Evolutionary conservation across 2,797 vertebrate species (phyloP).

Genomic region (Danio jaintianensis): DNA sequence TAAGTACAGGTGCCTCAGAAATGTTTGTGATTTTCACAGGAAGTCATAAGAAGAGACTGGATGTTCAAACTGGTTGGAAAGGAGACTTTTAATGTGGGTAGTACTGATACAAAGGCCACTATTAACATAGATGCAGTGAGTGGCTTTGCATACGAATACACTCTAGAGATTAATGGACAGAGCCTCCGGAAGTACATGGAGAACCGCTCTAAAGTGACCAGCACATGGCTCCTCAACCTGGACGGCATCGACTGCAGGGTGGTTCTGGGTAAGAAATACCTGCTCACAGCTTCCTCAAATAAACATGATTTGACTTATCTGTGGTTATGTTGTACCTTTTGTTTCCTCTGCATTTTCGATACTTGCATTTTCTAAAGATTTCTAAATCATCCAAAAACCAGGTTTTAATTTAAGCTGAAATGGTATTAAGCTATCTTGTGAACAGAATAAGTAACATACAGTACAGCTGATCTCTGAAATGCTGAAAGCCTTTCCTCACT

Average conservation of each 20-base stretch:
- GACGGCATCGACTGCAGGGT: slow-evolving; percentile 89
- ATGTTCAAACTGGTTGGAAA: slow-evolving; percentile 99
- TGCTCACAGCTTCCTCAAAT: background rate
- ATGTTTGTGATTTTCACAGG: slow-evolving; percentile 73
- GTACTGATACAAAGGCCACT: slow-evolving; percentile 88
- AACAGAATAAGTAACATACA: background rate
- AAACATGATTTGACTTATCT: background rate
- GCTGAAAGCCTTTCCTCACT: background rate
- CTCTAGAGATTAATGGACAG: slow-evolving; percentile 94
- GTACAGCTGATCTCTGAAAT: background rate
- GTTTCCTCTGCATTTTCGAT: background rate
- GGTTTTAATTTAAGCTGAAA: background rate
- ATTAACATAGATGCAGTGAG: slow-evolving; percentile 95
- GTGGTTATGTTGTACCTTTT: background rate
- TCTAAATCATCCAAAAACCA: background rate
- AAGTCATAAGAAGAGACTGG: slow-evolving; percentile 93
- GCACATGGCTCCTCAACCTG: slow-evolving; percentile 93
- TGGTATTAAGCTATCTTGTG: background rate
- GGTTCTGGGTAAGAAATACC: slow-evolving; percentile 86
- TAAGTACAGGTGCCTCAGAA: background rate
- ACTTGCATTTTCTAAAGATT: background rate
- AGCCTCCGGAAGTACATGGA: slow-evolving; percentile 96
- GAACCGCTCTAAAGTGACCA: slow-evolving; percentile 93
- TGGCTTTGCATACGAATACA: slow-evolving; percentile 96
- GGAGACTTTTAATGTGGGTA: slow-evolving; percentile 91